Percentiles rank a stretch among this genome's conserved stretches.
Conservation (phyloP, 2,888 invertebrate species). For the Plebejus anna region DNA sequence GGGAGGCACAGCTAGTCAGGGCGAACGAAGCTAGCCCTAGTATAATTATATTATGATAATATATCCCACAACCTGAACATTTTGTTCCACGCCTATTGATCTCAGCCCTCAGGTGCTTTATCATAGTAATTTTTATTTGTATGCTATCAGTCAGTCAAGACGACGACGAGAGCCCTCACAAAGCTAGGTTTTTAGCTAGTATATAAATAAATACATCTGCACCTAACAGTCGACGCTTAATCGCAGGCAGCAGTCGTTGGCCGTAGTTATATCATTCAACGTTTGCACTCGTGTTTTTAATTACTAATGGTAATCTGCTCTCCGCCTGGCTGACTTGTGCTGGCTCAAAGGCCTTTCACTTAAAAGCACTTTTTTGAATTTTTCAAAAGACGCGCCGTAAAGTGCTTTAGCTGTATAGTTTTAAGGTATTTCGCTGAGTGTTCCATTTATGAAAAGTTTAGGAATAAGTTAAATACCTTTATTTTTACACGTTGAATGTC, state of each 20-base stretch:
- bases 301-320: constrained; percentile 65
- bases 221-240: background rate
- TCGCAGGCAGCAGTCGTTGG: background rate
- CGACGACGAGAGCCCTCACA: too few species aligned
- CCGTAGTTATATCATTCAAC: constrained; percentile 9
- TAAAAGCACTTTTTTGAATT: constrained; percentile 14
- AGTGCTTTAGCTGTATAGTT: background rate
- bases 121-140: too few species aligned
- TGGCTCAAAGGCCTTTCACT: constrained; percentile 16
- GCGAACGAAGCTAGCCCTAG: too few species aligned
- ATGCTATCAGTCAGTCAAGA: too few species aligned
- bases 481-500: background rate
- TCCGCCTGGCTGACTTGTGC: constrained; percentile 39
- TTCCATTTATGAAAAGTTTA: background rate
- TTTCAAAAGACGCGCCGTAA: constrained; percentile 9
- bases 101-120: too few species aligned
- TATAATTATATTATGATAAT: too few species aligned
- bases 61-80: too few species aligned
- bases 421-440: constrained; percentile 7
- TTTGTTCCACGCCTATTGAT: too few species aligned
- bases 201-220: background rate
- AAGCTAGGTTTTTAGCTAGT: too few species aligned
- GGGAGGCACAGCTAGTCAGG: too few species aligned
- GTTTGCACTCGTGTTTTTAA: constrained; percentile 45
- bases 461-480: background rate